phyloP scores from a whole-genome alignment of 1,140 invertebrate genomes.

The Sitobion miscanthi region DNA sequence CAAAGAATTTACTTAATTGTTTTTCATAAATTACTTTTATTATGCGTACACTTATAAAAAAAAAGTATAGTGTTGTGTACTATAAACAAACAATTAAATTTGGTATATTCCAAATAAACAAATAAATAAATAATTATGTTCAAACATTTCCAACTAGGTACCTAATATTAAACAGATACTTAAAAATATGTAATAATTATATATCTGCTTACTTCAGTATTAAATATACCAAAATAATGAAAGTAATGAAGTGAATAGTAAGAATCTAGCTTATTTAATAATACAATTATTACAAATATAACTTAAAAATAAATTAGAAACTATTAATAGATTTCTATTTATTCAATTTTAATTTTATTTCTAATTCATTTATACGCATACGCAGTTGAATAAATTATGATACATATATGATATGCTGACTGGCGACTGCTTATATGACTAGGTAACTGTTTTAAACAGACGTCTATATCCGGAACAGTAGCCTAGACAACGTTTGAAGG shows the following conservation, averaged over 20 bases:
- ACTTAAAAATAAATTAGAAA: neutral
- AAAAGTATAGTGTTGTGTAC: neutral
- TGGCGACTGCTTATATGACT: neutral
- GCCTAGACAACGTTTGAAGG: neutral
- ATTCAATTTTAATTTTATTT: neutral
- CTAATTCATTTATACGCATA: neutral
- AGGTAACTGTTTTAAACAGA: neutral
- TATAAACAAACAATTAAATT: neutral
- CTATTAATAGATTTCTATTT: neutral
- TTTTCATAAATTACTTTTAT: neutral
- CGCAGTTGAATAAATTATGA: neutral
- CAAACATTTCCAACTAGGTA: neutral
- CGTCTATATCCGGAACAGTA: neutral
- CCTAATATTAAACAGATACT: neutral
- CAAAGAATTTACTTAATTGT: neutral
- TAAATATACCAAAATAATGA: neutral
- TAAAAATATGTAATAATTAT: neutral
- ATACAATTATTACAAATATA: neutral
- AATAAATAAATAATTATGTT: neutral
- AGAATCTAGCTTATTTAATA: neutral
- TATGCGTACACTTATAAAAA: neutral
- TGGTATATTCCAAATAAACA: neutral
- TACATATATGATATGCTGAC: neutral
- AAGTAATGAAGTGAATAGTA: neutral
- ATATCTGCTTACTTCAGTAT: neutral